Evolutionary conservation across 2,888 invertebrate species (phyloP).

Genomic region (Andrena chrysosceles): DNA sequence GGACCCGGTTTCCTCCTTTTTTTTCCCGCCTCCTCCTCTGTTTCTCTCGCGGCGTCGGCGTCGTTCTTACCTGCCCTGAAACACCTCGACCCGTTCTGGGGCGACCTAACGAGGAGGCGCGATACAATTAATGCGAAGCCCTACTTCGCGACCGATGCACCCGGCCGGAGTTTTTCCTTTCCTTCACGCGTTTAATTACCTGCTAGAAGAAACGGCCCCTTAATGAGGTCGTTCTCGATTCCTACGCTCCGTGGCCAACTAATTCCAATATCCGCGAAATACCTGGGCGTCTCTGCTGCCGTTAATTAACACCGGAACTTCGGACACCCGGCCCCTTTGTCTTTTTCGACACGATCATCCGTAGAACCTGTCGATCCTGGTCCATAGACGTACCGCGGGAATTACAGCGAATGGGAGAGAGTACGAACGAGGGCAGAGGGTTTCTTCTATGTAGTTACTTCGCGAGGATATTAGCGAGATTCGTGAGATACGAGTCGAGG

Average conservation of each 20-base stretch:
- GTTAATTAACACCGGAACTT: conserved; percentile 48
- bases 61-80: conserved; percentile 51
- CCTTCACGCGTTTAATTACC: conserved; percentile 67
- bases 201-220: conserved; percentile 62
- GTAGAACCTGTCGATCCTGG: background rate
- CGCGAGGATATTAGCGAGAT: conserved; percentile 12
- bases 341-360: background rate
- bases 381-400: background rate
- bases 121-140: conserved; percentile 77
- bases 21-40: conserved; percentile 6
- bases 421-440: background rate
- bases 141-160: conserved; percentile 70
- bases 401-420: background rate
- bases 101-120: conserved; percentile 77
- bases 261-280: conserved; percentile 51
- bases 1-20: conserved; percentile 67
- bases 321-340: background rate
- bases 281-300: background rate
- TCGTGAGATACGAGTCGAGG: conserved; percentile 16
- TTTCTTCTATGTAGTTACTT: conserved; percentile 3
- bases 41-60: background rate
- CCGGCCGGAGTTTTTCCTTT: conserved; percentile 70
- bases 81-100: conserved; percentile 77
- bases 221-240: conserved; percentile 67
- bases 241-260: conserved; percentile 33